Evolutionary conservation across 2,888 invertebrate genomes (phyloP), one percentile per base, ranked within the genome.

Genomic region (Linnaemya vulpina): DNA sequence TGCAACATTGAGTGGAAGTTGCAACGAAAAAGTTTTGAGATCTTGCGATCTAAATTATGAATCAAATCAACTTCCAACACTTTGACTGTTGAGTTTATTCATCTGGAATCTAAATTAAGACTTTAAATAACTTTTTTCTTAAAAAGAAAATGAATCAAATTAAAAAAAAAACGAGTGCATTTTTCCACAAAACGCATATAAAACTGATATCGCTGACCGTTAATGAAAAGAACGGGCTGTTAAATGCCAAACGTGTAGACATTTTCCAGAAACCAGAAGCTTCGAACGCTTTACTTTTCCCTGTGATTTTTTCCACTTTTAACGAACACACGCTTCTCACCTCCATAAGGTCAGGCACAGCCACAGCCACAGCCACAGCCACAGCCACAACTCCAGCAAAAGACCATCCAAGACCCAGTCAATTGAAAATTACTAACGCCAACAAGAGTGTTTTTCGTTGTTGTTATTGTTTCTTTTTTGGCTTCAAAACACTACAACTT

Each of bases 311-410:
- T 46, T 68, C 73, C 46, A 53, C 55, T 77, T 65, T 83, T 83
- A 86, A 87, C 84, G 84, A 89, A 90, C 88, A 90, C 90, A 90
- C 90, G 90, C 90, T 90, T 89, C 90, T 90, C 91, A 90, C 90
- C 90, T 90, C 87, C 88, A 89, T 88, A 89, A 89, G 90, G 90
- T 90, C 90, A 90, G 89, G n/a, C 46, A 58, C 51, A 68, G 43
- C 51, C 75, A 76, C 80, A 75, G 53, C 35, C n/a, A 53, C 38
- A 76, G 25, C 68, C 62, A 51, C 38, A 60, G 30, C n/a, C 68
- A 55, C 43, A 38, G 43, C n/a, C n/a, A n/a, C n/a, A n/a, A n/a
- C n/a, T n/a, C n/a, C n/a, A n/a, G n/a, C n/a, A n/a, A n/a, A 38
- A 38, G 38, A 38, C 25, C 77, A 51, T 40, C 35, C 9, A 67